Evolutionary conservation across 1,140 invertebrate genomes (phyloP).

Genomic region (Brachionus angularis): DNA sequence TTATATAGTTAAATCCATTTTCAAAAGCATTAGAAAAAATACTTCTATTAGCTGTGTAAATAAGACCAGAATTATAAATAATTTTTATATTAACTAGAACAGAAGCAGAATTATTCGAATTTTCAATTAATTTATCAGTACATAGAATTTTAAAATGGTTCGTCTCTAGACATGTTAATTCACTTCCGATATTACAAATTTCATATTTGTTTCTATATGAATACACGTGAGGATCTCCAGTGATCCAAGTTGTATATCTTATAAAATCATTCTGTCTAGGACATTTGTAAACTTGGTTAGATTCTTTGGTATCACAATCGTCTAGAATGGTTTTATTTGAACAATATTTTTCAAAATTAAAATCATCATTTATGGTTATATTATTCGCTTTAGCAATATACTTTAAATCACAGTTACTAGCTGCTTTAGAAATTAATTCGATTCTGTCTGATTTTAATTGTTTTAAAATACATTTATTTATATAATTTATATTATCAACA

Average conservation of each 20-base stretch:
- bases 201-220: conserved; percentile 14
- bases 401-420: too few species aligned
- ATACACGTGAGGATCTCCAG: conserved; percentile 16
- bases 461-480: background rate
- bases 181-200: background rate
- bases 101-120: too few species aligned
- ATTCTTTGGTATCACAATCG: background rate
- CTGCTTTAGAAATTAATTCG: too few species aligned
- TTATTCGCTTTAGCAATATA: too few species aligned
- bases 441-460: background rate
- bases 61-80: too few species aligned
- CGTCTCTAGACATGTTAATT: background rate
- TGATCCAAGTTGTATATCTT: conserved; percentile 12
- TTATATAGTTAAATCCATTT: too few species aligned
- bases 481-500: background rate
- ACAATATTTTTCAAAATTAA: too few species aligned
- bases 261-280: background rate
- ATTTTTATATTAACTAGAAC: too few species aligned
- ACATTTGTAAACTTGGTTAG: background rate
- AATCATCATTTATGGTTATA: too few species aligned
- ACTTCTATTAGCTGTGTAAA: too few species aligned
- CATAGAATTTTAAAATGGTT: background rate
- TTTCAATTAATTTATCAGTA: background rate
- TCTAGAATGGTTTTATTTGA: too few species aligned
- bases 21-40: too few species aligned